Percentiles rank a stretch among this genome's conserved stretches.
These are phyloP conservation scores for Eupithecia inturbata DNA, from an alignment of 2,888 invertebrate species.

Conservation along the genomic window DNA sequence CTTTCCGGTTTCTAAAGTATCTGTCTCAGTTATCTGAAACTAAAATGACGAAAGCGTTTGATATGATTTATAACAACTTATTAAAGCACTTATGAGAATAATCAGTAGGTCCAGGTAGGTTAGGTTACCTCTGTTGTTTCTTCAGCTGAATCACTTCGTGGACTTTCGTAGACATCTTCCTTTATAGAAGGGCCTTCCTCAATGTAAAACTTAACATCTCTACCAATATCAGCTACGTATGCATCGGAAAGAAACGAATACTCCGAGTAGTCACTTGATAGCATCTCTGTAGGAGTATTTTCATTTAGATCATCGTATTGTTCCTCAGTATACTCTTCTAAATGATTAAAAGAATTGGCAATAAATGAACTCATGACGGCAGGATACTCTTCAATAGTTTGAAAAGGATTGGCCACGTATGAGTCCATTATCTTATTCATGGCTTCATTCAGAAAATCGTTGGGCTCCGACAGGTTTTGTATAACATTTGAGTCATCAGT, in stretches of 20 bases:
- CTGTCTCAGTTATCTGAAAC: slow-evolving; percentile 16
- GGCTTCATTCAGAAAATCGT: slow-evolving; percentile 52
- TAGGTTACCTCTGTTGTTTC: slow-evolving; percentile 48
- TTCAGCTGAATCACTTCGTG: slow-evolving; percentile 44
- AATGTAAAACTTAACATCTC: slow-evolving; percentile 57
- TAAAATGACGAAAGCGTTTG: background rate
- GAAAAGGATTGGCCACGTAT: slow-evolving; percentile 54
- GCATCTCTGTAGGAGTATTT: slow-evolving; percentile 39
- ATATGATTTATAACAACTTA: background rate
- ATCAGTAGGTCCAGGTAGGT: background rate
- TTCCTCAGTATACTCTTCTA: slow-evolving; percentile 40
- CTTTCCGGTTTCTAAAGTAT: slow-evolving; percentile 23
- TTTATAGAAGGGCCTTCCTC: slow-evolving; percentile 44
- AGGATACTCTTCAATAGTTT: slow-evolving; percentile 44
- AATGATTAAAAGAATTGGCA: slow-evolving; percentile 16
- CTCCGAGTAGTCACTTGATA: slow-evolving; percentile 55
- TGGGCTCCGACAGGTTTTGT: slow-evolving; percentile 47
- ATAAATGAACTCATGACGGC: slow-evolving; percentile 18
- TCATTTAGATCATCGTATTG: slow-evolving; percentile 40
- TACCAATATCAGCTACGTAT: slow-evolving; percentile 48
- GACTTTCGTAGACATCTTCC: slow-evolving; percentile 37
- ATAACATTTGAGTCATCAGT: slow-evolving; percentile 50
- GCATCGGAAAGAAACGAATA: slow-evolving; percentile 65
- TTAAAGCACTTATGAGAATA: background rate
- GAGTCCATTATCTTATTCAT: slow-evolving; percentile 64